Percentiles rank a stretch among this genome's conserved stretches.
Conservation (phyloP, 2,888 invertebrate species). For the Epinotia demarniana region DNA sequence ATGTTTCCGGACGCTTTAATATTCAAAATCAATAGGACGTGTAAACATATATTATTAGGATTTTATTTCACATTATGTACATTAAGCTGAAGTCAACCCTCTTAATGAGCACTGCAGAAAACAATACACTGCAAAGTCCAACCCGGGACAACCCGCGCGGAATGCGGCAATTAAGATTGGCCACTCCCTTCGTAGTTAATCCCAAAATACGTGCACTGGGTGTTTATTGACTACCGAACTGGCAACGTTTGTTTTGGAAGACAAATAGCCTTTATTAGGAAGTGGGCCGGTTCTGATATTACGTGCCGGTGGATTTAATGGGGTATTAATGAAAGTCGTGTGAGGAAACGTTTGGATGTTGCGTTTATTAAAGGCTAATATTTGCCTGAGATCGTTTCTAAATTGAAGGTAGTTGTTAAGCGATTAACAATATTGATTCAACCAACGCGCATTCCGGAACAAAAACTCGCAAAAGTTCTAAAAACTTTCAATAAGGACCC, state of each 20-base stretch:
- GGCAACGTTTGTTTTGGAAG: constrained; percentile 66
- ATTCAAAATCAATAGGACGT: background rate
- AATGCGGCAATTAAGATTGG: constrained; percentile 81
- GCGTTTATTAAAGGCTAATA: too few species aligned
- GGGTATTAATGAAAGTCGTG: constrained; percentile 41
- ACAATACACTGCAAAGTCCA: constrained; percentile 74
- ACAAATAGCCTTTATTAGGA: constrained; percentile 53
- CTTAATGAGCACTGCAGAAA: constrained; percentile 72
- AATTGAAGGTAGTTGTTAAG: background rate
- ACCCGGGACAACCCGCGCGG: constrained; percentile 71
- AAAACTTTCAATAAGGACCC: constrained; percentile 58
- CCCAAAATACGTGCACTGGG: constrained; percentile 80
- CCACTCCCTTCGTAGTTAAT: constrained; percentile 80
- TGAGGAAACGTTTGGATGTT: constrained; percentile 6
- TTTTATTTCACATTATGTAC: constrained; percentile 7
- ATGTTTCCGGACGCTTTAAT: background rate
- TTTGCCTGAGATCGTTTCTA: too few species aligned
- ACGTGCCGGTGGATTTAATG: constrained; percentile 41
- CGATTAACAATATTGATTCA: background rate
- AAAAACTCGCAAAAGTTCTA: constrained; percentile 9
- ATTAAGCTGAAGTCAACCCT: constrained; percentile 60
- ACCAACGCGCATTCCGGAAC: background rate
- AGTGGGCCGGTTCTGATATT: constrained; percentile 39
- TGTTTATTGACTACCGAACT: constrained; percentile 78
- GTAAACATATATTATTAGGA: too few species aligned